Evolutionary conservation across 1,140 invertebrate species (phyloP).

Genomic region (Ganaspis sp.): DNA sequence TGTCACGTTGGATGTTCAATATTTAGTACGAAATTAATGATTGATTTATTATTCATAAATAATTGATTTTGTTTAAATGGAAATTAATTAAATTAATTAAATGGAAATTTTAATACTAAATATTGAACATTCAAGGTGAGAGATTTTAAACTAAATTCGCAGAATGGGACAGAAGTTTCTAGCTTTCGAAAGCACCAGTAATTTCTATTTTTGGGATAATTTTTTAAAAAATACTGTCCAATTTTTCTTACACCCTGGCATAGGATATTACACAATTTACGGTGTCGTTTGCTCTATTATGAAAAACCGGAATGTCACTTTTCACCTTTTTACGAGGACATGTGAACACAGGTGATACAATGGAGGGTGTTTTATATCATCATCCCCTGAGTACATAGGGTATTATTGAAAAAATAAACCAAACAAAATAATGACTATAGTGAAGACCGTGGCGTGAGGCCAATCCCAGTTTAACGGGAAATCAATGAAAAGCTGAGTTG

Average conservation of each 20-base stretch:
- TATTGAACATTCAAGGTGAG: too few relatives aligned
- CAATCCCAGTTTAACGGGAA: conserved; percentile 46
- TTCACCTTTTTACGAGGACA: conserved; percentile 9
- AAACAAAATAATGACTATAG: background rate
- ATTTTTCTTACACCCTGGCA: background rate
- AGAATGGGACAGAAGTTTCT: too few relatives aligned
- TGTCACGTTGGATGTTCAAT: too few relatives aligned
- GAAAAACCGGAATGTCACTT: conserved; percentile 1
- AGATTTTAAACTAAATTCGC: too few relatives aligned
- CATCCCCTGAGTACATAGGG: conserved; percentile 47
- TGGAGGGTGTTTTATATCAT: conserved; percentile 48
- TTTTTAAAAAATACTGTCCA: background rate
- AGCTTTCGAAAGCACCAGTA: too few relatives aligned
- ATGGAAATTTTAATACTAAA: too few relatives aligned
- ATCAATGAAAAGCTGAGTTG: conserved; percentile 41
- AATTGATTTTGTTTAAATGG: too few relatives aligned
- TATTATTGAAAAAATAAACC: conserved; percentile 46
- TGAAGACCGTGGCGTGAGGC: conserved; percentile 28
- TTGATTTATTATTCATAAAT: too few relatives aligned
- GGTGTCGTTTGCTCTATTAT: background rate
- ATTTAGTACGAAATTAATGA: too few relatives aligned
- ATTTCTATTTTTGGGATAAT: too few relatives aligned
- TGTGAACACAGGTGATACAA: conserved; percentile 35
- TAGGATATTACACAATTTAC: background rate
- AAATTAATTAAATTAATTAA: too few relatives aligned